Evolutionary conservation across 1,140 invertebrate genomes (phyloP).

Genomic region (Schlechtendalia chinensis): DNA sequence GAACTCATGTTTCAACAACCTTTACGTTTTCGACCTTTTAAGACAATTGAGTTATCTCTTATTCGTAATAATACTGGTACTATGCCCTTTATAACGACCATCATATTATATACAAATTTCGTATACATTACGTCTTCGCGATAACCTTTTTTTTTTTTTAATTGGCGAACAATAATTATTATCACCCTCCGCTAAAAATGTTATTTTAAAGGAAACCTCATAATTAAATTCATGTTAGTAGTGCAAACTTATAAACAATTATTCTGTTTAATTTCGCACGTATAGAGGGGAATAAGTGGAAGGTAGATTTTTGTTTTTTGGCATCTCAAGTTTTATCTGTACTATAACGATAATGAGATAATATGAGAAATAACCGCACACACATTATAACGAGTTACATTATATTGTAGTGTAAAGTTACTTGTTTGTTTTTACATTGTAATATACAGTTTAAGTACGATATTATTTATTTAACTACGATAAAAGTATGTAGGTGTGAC

Average conservation of each 20-base stretch:
- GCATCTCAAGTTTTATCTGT: neutral
- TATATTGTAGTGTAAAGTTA: neutral
- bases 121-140: neutral
- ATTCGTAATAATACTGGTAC: neutral
- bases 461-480: neutral
- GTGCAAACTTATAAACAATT: no score
- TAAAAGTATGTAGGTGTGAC: constrained; percentile 17
- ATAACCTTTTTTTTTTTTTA: constrained; percentile 35
- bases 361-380: neutral
- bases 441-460: neutral
- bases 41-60: neutral
- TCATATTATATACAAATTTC: neutral
- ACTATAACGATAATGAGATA: neutral
- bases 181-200: neutral
- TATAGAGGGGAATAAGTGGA: no score
- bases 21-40: constrained; percentile 26
- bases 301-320: no score
- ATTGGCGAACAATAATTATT: neutral
- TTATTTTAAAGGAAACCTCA: neutral
- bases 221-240: neutral
- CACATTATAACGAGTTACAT: no score
- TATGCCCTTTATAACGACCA: constrained; percentile 1
- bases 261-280: no score
- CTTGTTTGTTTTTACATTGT: neutral
- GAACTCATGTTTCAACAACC: neutral